A percentile compares a stretch with the other conserved stretches of the same genome.
Evolutionary conservation across 2,888 invertebrate species (phyloP).

Genomic region (Dichetophora obliterata): DNA sequence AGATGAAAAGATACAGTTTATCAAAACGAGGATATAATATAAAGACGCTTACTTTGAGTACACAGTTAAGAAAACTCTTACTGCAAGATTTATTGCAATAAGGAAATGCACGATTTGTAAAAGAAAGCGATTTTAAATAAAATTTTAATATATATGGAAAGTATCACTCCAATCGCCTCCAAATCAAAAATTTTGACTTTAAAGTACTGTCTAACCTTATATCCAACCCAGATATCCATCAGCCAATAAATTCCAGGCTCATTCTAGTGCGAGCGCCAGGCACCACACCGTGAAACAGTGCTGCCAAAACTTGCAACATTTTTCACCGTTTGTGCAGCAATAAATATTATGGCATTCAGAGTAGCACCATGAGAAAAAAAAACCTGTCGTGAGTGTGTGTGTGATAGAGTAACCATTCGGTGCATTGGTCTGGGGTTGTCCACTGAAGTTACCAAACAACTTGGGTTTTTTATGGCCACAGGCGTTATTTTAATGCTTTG

Average conservation of each 20-base stretch:
- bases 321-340: constrained; percentile 68
- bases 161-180: no score
- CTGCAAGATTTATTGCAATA: no score
- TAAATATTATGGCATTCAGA: constrained; percentile 64
- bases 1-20: no score
- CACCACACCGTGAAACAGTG: constrained; percentile 50
- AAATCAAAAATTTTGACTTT: no score
- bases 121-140: no score
- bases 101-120: no score
- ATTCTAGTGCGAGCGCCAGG: neutral
- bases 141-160: no score
- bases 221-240: neutral
- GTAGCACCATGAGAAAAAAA: constrained; percentile 33
- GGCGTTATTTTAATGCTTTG: constrained; percentile 67
- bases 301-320: constrained; percentile 63
- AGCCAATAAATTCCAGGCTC: constrained; percentile 14
- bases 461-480: constrained; percentile 68
- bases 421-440: constrained; percentile 52
- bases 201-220: neutral
- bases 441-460: constrained; percentile 59
- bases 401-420: neutral
- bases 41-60: no score
- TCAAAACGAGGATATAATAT: no score
- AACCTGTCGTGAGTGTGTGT: neutral
- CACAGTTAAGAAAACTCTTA: no score